A percentile compares a stretch with the other conserved stretches of the same genome.
These are phyloP conservation scores for Ctena decussata DNA, from an alignment of 2,888 invertebrate genomes.

Conservation along the genomic window DNA sequence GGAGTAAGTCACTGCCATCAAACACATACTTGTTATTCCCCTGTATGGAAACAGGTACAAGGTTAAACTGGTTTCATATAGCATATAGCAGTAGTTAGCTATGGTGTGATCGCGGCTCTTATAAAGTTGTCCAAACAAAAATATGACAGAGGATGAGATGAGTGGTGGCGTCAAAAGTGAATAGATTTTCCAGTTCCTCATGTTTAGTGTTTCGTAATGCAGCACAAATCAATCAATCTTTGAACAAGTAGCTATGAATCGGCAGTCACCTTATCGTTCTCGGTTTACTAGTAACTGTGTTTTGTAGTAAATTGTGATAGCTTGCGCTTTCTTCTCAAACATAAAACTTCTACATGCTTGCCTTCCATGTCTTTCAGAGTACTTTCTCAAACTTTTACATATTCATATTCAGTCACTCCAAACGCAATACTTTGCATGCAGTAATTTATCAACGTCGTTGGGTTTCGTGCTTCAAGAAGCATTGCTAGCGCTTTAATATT, in stretches of 20 bases:
- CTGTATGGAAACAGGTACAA: background rate
- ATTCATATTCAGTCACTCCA: background rate
- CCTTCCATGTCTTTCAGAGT: conserved; percentile 52
- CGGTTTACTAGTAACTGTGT: conserved; percentile 18
- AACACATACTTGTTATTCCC: conserved; percentile 12
- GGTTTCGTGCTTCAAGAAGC: conserved; percentile 11
- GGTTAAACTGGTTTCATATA: background rate
- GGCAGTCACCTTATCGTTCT: background rate
- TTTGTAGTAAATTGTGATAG: conserved; percentile 31
- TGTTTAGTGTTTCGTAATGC: background rate
- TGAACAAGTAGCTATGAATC: conserved; percentile 18
- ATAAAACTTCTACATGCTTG: conserved; percentile 17
- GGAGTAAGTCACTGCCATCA: conserved; percentile 8
- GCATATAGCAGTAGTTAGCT: background rate
- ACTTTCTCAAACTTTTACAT: conserved; percentile 46
- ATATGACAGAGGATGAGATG: background rate
- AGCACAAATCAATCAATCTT: conserved; percentile 6
- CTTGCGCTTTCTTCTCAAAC: conserved; percentile 43
- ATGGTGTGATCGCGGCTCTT: background rate
- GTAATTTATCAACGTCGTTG: conserved; percentile 14
- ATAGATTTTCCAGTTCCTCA: conserved; percentile 12
- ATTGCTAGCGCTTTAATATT: conserved; percentile 21
- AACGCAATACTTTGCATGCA: conserved; percentile 30
- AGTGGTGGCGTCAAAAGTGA: conserved; percentile 5
- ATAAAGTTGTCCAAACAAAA: background rate